These are phyloP conservation scores for Hypanus sabinus DNA, from an alignment of 2,113 vertebrate species.

Conservation along the genomic window DNA sequence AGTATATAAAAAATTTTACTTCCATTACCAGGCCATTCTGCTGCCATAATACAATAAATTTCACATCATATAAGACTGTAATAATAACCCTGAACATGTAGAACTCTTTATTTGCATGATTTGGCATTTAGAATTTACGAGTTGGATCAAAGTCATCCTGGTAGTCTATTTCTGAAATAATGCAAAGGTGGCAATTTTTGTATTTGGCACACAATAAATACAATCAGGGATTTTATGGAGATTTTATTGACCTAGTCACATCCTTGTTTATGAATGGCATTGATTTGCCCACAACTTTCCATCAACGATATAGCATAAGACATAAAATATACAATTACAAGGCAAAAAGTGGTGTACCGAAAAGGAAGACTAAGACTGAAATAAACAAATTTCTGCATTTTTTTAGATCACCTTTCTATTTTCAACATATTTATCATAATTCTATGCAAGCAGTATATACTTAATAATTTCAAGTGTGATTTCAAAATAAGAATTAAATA, in stretches of 20 bases:
- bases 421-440: not conserved
- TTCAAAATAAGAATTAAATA: not conserved
- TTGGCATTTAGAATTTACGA: not conserved
- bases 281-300: not conserved
- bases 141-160: not conserved
- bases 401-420: not conserved
- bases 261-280: not conserved
- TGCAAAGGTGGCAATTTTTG: not conserved
- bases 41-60: no score
- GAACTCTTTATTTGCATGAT: not conserved
- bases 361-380: not conserved
- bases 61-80: not conserved
- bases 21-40: not conserved
- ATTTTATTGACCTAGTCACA: not conserved
- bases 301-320: not conserved
- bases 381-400: not conserved
- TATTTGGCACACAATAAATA: not conserved
- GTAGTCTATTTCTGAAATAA: not conserved
- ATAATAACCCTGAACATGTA: not conserved
- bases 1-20: not conserved
- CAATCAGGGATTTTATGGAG: not conserved
- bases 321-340: not conserved
- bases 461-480: not conserved
- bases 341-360: not conserved
- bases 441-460: not conserved